A percentile compares a stretch with the other conserved stretches of the same genome.
Evolutionary conservation across 1,140 invertebrate genomes (phyloP).

Genomic region (Procambarus clarkii): DNA sequence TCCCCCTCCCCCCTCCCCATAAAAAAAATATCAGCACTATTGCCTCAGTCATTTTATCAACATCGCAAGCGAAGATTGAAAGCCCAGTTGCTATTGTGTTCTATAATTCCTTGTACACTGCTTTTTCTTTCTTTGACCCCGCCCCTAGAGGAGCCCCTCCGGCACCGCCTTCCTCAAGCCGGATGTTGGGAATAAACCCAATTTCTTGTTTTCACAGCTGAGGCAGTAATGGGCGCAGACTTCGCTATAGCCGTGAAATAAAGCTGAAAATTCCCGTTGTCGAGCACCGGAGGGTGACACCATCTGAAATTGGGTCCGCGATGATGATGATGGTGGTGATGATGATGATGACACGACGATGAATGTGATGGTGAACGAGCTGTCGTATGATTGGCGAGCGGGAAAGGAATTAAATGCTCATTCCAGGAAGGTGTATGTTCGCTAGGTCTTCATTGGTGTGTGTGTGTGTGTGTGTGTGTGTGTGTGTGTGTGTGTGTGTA

Average conservation of each 20-base stretch:
- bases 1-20: no score
- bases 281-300: neutral
- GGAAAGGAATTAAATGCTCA: no score
- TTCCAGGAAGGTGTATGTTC: neutral
- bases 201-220: constrained; percentile 41
- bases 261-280: neutral
- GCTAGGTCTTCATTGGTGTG: no score
- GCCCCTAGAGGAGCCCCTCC: no score
- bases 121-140: no score
- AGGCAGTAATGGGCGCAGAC: constrained; percentile 17
- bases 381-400: no score
- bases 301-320: neutral
- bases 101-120: no score
- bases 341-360: neutral
- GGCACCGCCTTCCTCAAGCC: neutral
- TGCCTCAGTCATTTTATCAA: constrained; percentile 13
- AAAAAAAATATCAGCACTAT: no score
- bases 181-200: constrained; percentile 40
- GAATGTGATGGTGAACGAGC: no score
- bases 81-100: neutral
- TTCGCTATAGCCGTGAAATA: constrained; percentile 4
- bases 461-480: no score
- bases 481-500: no score
- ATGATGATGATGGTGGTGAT: constrained; percentile 2
- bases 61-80: neutral